A percentile compares a stretch with the other conserved stretches of the same genome.
These are phyloP conservation scores for Eremobia ochroleuca DNA, from an alignment of 2,888 invertebrate species.

Conservation along the genomic window DNA sequence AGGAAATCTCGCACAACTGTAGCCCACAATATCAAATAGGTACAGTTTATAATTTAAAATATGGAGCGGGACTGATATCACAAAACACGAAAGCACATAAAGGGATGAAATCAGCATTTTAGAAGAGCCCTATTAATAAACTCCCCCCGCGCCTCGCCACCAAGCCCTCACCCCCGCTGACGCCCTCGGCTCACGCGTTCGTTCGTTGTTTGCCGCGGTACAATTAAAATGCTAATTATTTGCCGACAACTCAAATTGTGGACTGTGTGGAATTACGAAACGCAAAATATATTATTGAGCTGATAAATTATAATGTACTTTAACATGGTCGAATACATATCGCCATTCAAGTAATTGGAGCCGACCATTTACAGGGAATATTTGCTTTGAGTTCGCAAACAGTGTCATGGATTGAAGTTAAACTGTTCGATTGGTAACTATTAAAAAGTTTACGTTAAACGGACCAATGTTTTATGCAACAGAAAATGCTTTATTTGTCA, in stretches of 20 bases:
- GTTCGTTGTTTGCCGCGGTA: conserved; percentile 74
- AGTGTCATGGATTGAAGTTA: conserved; percentile 25
- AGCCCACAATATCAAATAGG: conserved; percentile 21
- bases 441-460: conserved; percentile 19
- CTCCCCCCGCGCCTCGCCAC: conserved; percentile 35
- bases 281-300: conserved; percentile 62
- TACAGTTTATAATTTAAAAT: conserved; percentile 48
- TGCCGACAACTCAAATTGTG: conserved; percentile 79
- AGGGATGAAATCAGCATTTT: conserved; percentile 72
- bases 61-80: conserved; percentile 57
- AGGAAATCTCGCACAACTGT: conserved; percentile 13
- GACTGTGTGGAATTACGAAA: conserved; percentile 70
- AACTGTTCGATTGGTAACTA: conserved; percentile 10
- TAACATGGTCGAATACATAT: conserved; percentile 51
- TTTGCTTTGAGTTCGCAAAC: conserved; percentile 53
- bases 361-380: conserved; percentile 41
- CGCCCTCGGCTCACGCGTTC: conserved; percentile 66
- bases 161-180: conserved; percentile 39
- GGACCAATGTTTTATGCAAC: conserved; percentile 1
- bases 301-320: conserved; percentile 55
- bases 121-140: conserved; percentile 67
- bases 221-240: conserved; percentile 88
- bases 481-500: neutral
- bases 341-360: conserved; percentile 30
- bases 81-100: conserved; percentile 66